Evolutionary conservation across 2,888 invertebrate species (phyloP), one percentile per base, ranked within the genome.

Genomic region (Tetramorium bicarinatum): DNA sequence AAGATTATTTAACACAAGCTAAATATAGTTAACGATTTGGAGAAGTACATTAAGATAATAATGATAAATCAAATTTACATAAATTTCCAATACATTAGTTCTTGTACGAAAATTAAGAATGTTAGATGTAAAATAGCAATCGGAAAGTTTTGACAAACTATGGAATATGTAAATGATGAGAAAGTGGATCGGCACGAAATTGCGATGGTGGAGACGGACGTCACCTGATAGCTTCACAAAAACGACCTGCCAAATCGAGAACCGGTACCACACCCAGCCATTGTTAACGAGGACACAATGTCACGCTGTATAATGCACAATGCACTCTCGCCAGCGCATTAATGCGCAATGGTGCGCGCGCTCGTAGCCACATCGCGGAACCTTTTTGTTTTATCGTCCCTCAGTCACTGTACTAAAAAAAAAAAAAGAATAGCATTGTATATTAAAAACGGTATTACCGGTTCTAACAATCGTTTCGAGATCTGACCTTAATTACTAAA

Each of bases 261-360:
- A 62, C 71, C 49, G 64, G 62, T 71, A 88, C 91, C 91, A 88
- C 90, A 89, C 91, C 91, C 87, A 69, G 86, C 83, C 74, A 91
- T 91, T 91, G 91, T 91, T 86, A 85, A 87, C 89, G 86, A 90
- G 91, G 83, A 90, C 85, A 91, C 90, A 88, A 88, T 89, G 89
- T 90, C 90, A 89, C 84, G 87, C 81, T 62, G 85, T 83, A 91
- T 91, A 91, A 91, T 91, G 87, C 87, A 91, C 88, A 91, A 91
- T 91, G 91, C 89, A 83, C 85, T 84, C 85, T 88, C 86, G 87
- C 80, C 86, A 80, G 82, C 85, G 83, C 86, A 88, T 91, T 90
- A 90, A 90, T 84, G 85, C 80, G 84, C 90, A 85, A 90, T 82
- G 85, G 82, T 79, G 87, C 86, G 86, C 86, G 81, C 79, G 81